phyloP scores from a whole-genome alignment of 2,888 invertebrate species.

The Suillia variegata region DNA sequence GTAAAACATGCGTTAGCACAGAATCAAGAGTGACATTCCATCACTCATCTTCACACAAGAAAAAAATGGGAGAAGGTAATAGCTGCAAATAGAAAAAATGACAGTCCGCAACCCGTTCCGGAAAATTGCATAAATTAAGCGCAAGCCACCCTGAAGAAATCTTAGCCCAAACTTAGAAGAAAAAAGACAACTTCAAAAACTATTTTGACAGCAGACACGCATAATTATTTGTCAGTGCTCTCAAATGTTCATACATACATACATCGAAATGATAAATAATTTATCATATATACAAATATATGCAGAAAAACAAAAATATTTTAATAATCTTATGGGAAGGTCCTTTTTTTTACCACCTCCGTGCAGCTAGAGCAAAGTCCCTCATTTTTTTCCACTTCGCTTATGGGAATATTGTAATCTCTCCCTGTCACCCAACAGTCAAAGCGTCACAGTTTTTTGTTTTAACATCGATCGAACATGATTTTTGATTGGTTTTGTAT shows the following conservation, averaged over 20 bases:
- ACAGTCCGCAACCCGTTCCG: not conserved
- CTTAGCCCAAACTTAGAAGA: too few relatives aligned
- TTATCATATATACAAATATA: not conserved
- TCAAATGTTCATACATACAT: not conserved
- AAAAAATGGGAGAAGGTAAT: not conserved
- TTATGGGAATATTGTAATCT: not conserved
- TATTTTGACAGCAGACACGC: constrained; percentile 6
- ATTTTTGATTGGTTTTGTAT: not conserved
- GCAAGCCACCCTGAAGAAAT: not conserved
- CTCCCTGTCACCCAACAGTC: not conserved
- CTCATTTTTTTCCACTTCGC: not conserved
- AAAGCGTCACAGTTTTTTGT: not conserved
- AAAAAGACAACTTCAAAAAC: not conserved
- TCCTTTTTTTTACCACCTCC: not conserved
- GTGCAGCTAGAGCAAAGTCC: too few relatives aligned
- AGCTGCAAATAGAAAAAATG: constrained; percentile 19
- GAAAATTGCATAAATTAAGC: constrained; percentile 41
- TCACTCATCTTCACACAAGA: too few relatives aligned
- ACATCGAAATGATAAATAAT: too few relatives aligned
- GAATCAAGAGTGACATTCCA: constrained; percentile 6
- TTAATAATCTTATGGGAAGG: not conserved
- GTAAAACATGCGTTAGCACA: not conserved
- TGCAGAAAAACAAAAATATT: not conserved
- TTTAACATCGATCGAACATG: not conserved
- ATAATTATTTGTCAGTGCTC: constrained; percentile 1